Evolutionary conservation across 2,113 vertebrate species (phyloP).

Genomic region (Diphyllodes magnificus): DNA sequence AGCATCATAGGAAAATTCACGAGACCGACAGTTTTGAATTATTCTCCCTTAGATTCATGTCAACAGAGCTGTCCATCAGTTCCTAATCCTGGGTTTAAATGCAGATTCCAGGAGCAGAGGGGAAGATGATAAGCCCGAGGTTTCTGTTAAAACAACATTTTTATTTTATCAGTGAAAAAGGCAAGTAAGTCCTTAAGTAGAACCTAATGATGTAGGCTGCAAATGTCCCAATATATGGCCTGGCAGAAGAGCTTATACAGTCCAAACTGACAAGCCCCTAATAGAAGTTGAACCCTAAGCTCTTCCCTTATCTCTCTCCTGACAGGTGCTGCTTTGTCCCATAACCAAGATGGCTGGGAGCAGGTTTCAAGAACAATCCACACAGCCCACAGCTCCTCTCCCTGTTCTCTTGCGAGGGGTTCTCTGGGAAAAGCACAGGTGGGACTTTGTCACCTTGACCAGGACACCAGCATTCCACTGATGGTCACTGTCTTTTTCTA

Average conservation of each 20-base stretch:
- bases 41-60: not conserved
- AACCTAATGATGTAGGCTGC: not conserved
- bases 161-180: not conserved
- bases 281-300: not conserved
- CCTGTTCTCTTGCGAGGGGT: not conserved
- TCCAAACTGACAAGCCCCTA: accelerated
- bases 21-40: not conserved
- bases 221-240: not conserved
- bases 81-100: not conserved
- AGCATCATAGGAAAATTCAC: not conserved
- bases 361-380: not conserved
- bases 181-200: not conserved
- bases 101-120: not conserved
- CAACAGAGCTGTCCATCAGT: not conserved
- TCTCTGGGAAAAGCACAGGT: not conserved
- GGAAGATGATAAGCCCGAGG: not conserved
- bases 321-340: not conserved
- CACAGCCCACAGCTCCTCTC: not conserved
- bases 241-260: not conserved
- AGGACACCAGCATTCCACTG: not conserved
- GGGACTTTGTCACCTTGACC: not conserved
- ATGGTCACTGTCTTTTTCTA: not conserved
- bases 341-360: not conserved
- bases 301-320: not conserved
- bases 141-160: not conserved